Conservation (phyloP, 1,140 invertebrate species). For the Aethina tumida region DNA sequence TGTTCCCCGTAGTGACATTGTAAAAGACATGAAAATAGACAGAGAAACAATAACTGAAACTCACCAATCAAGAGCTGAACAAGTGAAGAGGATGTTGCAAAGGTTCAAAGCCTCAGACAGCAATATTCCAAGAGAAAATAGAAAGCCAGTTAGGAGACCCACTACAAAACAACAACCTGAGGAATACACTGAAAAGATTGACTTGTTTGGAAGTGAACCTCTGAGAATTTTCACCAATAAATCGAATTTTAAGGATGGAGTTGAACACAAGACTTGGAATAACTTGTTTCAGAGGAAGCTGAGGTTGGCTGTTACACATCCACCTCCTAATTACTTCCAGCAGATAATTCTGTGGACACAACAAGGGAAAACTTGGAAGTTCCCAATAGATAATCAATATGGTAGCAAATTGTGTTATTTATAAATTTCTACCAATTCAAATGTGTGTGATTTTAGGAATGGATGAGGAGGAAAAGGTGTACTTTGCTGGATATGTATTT, state of each 20-base stretch:
- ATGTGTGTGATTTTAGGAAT: slow-evolving; percentile 47
- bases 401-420: too few species aligned
- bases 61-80: too few species aligned
- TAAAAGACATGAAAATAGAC: too few species aligned
- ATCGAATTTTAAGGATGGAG: slow-evolving; percentile 28
- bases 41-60: too few species aligned
- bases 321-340: slow-evolving; percentile 81
- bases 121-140: too few species aligned
- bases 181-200: slow-evolving; percentile 37
- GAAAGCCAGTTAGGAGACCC: too few species aligned
- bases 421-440: too few species aligned
- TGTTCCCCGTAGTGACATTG: too few species aligned
- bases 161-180: too few species aligned
- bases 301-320: slow-evolving; percentile 49
- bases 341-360: slow-evolving; percentile 93
- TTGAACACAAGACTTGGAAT: slow-evolving; percentile 58
- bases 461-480: slow-evolving; percentile 65
- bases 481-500: slow-evolving; percentile 90
- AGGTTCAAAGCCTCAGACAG: too few species aligned
- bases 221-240: slow-evolving; percentile 48
- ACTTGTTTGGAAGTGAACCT: slow-evolving; percentile 47
- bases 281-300: slow-evolving; percentile 53
- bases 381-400: slow-evolving; percentile 96
- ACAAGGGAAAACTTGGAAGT: slow-evolving; percentile 91
- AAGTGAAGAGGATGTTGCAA: too few species aligned